These are phyloP conservation scores for Clarias platycephalus DNA, from an alignment of 2,797 vertebrate genomes.

Conservation along the genomic window DNA sequence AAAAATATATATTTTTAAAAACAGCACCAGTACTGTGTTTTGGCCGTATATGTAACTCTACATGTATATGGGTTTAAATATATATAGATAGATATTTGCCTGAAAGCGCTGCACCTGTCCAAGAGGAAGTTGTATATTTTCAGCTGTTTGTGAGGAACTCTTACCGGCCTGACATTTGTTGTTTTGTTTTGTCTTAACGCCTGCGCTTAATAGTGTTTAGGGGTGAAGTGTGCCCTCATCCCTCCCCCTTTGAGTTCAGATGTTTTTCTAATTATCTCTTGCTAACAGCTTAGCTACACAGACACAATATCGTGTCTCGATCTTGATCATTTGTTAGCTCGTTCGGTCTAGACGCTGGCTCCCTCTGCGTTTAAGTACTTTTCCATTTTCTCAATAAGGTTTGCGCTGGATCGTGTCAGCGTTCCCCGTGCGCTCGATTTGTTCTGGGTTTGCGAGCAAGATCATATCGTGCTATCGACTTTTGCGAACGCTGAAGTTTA, in stretches of 20 bases:
- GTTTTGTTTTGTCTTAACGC: conserved; percentile 51
- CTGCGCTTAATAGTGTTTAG: conserved; percentile 37
- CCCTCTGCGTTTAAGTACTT: conserved; percentile 15
- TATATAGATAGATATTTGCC: not conserved
- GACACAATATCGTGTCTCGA: not conserved
- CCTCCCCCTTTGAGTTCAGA: conserved; percentile 25
- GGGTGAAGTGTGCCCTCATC: conserved; percentile 18
- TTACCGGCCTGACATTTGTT: conserved; percentile 51
- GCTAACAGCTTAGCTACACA: not conserved
- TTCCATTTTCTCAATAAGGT: conserved; percentile 5
- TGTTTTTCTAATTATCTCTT: conserved; percentile 25
- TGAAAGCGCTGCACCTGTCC: conserved; percentile 24
- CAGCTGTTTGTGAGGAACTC: conserved; percentile 47
- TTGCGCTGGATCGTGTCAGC: conserved; percentile 30
- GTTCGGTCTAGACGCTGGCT: conserved; percentile 30
- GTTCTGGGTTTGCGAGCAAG: not conserved
- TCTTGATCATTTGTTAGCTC: not conserved
- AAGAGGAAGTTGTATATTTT: conserved; percentile 56
- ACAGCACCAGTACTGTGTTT: too few species aligned
- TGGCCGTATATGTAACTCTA: too few species aligned
- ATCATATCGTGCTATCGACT: conserved; percentile 22
- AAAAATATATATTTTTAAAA: too few species aligned
- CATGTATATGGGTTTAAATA: too few species aligned
- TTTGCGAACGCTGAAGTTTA: conserved; percentile 21
- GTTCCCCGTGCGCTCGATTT: conserved; percentile 10